These are phyloP conservation scores for Cantharis nigra DNA, from an alignment of 2,888 invertebrate genomes.

Conservation along the genomic window DNA sequence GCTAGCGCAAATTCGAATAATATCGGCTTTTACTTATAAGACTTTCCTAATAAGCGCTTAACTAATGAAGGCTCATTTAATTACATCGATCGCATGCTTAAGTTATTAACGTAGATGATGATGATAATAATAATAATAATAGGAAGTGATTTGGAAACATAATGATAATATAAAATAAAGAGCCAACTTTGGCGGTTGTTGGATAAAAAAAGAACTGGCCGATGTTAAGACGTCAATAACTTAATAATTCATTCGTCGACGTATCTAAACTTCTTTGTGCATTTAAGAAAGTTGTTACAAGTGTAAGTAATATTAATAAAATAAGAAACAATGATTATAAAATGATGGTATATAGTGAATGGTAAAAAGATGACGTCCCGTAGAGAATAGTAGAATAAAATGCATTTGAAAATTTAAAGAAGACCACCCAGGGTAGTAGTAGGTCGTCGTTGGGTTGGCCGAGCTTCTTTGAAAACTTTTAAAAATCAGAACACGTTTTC, in stretches of 20 bases:
- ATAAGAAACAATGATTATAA: not conserved
- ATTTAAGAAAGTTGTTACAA: not conserved
- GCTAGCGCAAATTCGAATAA: not conserved
- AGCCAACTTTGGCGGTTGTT: no score
- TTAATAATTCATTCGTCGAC: no score
- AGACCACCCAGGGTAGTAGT: conserved; percentile 19
- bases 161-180: no score
- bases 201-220: no score
- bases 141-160: not conserved
- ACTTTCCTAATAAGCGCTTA: not conserved
- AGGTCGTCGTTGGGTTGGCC: not conserved
- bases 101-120: not conserved
- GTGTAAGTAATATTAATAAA: not conserved
- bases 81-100: not conserved
- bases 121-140: not conserved
- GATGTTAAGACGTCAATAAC: no score
- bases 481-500: conserved; percentile 27
- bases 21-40: not conserved
- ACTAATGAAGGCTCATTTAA: not conserved
- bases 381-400: conserved; percentile 18
- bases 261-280: not conserved
- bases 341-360: not conserved
- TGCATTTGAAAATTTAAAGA: conserved; percentile 18
- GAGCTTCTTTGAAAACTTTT: conserved; percentile 23
- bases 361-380: conserved; percentile 18